Evolutionary conservation across 2,797 vertebrate genomes (phyloP).

Genomic region (Pseudochirops corinnae): DNA sequence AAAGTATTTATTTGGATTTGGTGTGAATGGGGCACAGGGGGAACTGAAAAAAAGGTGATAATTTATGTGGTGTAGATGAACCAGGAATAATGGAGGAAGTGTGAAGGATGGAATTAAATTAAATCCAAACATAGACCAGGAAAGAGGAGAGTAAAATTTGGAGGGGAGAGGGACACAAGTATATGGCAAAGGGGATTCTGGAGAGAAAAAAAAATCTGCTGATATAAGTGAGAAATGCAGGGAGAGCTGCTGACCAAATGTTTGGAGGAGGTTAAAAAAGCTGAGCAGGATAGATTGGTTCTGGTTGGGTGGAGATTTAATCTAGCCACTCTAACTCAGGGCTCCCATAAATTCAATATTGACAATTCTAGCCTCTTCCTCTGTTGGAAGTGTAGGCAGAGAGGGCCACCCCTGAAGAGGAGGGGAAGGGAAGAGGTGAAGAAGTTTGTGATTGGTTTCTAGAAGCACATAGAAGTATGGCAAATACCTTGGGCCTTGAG

Average conservation of each 20-base stretch:
- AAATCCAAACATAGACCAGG: conserved; percentile 65
- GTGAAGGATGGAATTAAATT: conserved; percentile 68
- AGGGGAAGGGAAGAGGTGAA: not conserved
- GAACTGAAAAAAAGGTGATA: conserved; percentile 81
- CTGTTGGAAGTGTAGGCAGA: conserved; percentile 17
- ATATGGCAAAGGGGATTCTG: conserved; percentile 37
- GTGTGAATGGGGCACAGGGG: conserved; percentile 79
- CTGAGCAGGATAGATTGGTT: conserved; percentile 50
- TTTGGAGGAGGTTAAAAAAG: conserved; percentile 30
- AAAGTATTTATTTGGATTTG: conserved; percentile 83
- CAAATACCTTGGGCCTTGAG: not conserved
- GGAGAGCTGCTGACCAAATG: conserved; percentile 19
- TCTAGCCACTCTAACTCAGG: conserved; percentile 54
- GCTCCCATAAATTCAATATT: conserved; percentile 51
- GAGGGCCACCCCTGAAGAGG: conserved; percentile 44
- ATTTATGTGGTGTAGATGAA: conserved; percentile 81
- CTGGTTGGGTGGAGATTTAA: conserved; percentile 39
- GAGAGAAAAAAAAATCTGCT: conserved; percentile 26
- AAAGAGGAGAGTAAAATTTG: conserved; percentile 59
- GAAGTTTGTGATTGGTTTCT: not conserved
- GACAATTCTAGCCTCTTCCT: conserved; percentile 52
- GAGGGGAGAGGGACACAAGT: conserved; percentile 40
- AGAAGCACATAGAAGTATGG: not conserved
- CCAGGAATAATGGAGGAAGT: conserved; percentile 76
- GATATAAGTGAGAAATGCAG: not conserved